Conservation (phyloP, 30 jellyfish, hydroid and myxozoan genomes). For the Cassiopea andromeda region DNA sequence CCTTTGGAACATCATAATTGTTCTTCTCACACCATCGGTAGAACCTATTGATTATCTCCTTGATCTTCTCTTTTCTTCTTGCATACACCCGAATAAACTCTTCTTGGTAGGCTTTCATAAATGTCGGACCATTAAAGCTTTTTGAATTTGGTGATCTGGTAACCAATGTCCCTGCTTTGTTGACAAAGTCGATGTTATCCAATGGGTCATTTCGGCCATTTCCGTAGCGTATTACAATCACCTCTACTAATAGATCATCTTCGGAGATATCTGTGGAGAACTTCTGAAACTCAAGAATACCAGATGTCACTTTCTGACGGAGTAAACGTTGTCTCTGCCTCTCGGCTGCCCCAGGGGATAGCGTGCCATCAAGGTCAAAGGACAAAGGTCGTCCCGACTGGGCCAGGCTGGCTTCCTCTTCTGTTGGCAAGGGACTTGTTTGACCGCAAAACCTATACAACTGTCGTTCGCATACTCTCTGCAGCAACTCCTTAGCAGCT, state of each 20-base stretch:
- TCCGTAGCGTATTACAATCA: conserved; percentile 26
- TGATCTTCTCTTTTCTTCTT: conserved; percentile 4
- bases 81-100: conserved; percentile 61
- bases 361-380: background rate
- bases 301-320: background rate
- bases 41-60: conserved; percentile 32
- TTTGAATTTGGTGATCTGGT: conserved; percentile 3
- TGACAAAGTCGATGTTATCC: conserved; percentile 49
- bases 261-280: conserved; percentile 9
- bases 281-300: background rate
- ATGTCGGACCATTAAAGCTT: background rate
- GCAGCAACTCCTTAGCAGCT: conserved; percentile 24
- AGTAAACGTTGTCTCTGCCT: background rate
- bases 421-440: conserved; percentile 27
- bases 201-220: conserved; percentile 44
- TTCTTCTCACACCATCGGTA: conserved; percentile 39
- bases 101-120: conserved; percentile 20
- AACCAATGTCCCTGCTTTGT: conserved; percentile 50
- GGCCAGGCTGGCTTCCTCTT: conserved; percentile 10
- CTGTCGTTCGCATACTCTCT: conserved; percentile 27
- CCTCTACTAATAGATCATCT: conserved; percentile 35
- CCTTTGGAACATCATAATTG: conserved; percentile 33
- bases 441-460: conserved; percentile 64
- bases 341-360: conserved; percentile 1
- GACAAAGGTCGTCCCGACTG: conserved; percentile 2